Base-by-base conservation (phyloP, 2,113 vertebrate genomes). In the Sphyrna mokarran region DNA sequence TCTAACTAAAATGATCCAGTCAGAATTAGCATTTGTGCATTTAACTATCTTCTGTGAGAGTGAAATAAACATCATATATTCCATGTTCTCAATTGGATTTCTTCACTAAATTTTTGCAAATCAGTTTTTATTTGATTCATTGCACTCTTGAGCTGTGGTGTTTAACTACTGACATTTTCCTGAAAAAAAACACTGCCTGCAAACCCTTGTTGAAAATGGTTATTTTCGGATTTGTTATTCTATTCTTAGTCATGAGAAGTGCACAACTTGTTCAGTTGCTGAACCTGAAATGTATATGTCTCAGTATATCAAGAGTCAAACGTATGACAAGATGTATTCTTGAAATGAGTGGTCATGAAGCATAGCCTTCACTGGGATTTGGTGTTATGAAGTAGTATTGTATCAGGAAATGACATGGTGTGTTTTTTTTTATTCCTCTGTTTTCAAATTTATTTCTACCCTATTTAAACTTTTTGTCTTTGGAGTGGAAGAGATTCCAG, bases 201-300 rank as follows among this genome's bases (percentile, higher is more conserved):
- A 90, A 90, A n/a, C 54, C 29, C 0, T 90, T 63, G 54, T 29
- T 63, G 29, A 90, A 90, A 90, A 90, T 33, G 2, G 26, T 61
- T 90, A 90, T 90, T 63, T 90, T 90, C 54, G 33, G 87, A 90
- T 90, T 90, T n/a, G 13, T 61, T 63, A 58, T n/a, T 90, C 54
- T 61, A 90, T 90, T 90, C 29, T 90, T 63, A 33, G 54, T 89
- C 13, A 33, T 16, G 54, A 14, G 87, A 61, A 58, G 54, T 61
- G 87, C 29, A 90, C 87, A 90, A 63, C 29, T 3, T 90, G 87
- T 90, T 90, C 87, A 58, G 0, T 16, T 90, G 13, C 54, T 61
- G 87, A 26, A 90, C 26, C 54, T 33, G 23, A 90, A 90, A 90
- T 90, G 54, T 61, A 61, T 6, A 61, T 54, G 61, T 61, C 87